phyloP scores from a whole-genome alignment of 2,113 vertebrate genomes.

The Siniperca chuatsi region DNA sequence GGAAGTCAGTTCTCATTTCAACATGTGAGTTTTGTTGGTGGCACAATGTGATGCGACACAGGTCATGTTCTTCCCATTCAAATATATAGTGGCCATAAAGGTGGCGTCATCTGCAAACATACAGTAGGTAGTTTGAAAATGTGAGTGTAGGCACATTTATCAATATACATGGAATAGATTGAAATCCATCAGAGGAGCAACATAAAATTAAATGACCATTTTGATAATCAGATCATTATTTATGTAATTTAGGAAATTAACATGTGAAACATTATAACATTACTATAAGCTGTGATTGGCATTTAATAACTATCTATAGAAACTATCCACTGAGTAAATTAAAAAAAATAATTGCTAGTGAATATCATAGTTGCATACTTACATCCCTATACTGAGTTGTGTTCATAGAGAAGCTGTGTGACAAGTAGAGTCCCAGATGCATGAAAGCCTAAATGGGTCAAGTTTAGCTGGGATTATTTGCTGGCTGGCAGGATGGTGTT shows the following conservation, averaged over 20 bases:
- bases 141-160: neutral
- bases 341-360: neutral
- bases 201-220: neutral
- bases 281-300: neutral
- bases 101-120: conserved; percentile 29
- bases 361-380: neutral
- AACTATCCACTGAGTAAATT: neutral
- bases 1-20: neutral
- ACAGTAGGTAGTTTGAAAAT: neutral
- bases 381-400: neutral
- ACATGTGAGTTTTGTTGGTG: neutral
- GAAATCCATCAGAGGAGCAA: neutral
- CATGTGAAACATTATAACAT: neutral
- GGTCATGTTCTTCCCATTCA: neutral
- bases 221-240: neutral
- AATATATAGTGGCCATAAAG: neutral
- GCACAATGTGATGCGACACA: neutral
- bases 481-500: conserved; percentile 8
- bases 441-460: conserved; percentile 25
- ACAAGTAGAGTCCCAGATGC: conserved; percentile 7
- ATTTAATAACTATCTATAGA: neutral
- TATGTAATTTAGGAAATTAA: neutral
- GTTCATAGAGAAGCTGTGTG: conserved; percentile 9
- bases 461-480: conserved; percentile 28
- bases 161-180: neutral